phyloP scores from a whole-genome alignment of 2,113 vertebrate genomes.

The Poeciliopsis prolifica region DNA sequence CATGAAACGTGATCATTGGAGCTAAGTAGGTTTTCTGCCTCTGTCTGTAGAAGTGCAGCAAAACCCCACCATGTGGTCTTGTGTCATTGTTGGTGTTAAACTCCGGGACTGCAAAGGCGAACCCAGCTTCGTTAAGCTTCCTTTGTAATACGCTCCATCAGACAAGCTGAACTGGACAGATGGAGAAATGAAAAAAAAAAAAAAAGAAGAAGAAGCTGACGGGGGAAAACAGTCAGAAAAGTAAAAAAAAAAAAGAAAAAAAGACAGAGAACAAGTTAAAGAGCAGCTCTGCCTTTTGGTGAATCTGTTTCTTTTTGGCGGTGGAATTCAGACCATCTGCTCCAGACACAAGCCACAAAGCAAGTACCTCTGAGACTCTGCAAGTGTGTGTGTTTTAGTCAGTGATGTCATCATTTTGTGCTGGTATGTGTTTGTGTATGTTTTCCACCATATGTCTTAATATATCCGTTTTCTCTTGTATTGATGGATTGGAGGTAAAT shows the following conservation, averaged over 20 bases:
- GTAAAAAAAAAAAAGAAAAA: background rate
- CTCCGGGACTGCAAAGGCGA: background rate
- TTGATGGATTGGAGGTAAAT: constrained; percentile 32
- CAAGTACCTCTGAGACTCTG: constrained; percentile 28
- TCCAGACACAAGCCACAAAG: constrained; percentile 5
- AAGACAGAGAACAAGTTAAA: background rate
- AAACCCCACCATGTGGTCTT: too few relatives aligned
- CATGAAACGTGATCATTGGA: too few relatives aligned
- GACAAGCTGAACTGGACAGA: background rate
- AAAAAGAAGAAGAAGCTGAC: constrained; percentile 11
- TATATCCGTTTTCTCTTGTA: constrained; percentile 32
- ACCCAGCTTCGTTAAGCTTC: background rate
- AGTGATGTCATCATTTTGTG: background rate
- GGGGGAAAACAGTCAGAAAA: background rate
- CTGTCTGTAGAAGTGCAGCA: too few relatives aligned
- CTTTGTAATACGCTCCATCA: background rate
- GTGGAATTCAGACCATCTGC: constrained; percentile 50
- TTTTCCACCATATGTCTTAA: constrained; percentile 25
- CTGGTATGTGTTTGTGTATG: background rate
- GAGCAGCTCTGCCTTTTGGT: constrained; percentile 7
- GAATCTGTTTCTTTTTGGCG: constrained; percentile 28
- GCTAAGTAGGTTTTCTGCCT: too few relatives aligned
- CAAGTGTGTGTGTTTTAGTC: constrained; percentile 17
- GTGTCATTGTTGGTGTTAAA: too few relatives aligned
- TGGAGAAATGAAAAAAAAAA: constrained; percentile 17